Evolutionary conservation across 2,888 invertebrate genomes (phyloP).

Genomic region (Nymphalis polychloros): DNA sequence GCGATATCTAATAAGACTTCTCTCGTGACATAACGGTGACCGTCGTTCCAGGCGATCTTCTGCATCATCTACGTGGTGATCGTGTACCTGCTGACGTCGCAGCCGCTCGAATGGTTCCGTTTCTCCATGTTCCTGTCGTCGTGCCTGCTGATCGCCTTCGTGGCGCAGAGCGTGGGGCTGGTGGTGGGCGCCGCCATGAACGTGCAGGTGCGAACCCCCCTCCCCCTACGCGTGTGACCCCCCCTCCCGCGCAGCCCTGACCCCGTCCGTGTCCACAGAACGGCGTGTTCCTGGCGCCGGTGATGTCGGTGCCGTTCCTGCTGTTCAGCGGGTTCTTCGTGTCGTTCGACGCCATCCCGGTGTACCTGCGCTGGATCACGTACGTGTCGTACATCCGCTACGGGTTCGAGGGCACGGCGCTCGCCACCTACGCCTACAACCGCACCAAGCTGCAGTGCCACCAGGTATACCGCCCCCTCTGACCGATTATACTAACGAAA

Average conservation of each 20-base stretch:
- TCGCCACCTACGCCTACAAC: conserved; percentile 94
- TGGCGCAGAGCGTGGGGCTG: conserved; percentile 96
- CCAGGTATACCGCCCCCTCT: conserved; percentile 70
- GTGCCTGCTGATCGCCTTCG: conserved; percentile 94
- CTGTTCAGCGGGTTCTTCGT: conserved; percentile 98
- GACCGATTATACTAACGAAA: too few species aligned
- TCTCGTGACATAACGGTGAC: too few species aligned
- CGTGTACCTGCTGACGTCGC: conserved; percentile 96
- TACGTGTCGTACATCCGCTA: conserved; percentile 97
- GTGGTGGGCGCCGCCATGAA: conserved; percentile 98
- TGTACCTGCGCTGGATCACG: conserved; percentile 96
- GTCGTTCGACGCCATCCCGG: conserved; percentile 96
- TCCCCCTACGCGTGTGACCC: too few species aligned
- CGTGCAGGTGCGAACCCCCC: conserved; percentile 83
- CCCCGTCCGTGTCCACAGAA: conserved; percentile 82
- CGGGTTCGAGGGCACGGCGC: conserved; percentile 96
- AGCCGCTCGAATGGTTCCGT: conserved; percentile 91
- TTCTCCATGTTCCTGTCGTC: conserved; percentile 94
- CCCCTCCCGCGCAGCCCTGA: not conserved
- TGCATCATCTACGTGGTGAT: conserved; percentile 94
- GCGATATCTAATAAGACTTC: too few species aligned
- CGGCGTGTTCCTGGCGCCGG: conserved; percentile 97
- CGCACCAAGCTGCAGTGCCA: conserved; percentile 91
- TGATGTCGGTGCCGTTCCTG: conserved; percentile 97
- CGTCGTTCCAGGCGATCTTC: conserved; percentile 89